Conservation (phyloP, 1,140 invertebrate species). For the Lordiphosa clarofinis region DNA sequence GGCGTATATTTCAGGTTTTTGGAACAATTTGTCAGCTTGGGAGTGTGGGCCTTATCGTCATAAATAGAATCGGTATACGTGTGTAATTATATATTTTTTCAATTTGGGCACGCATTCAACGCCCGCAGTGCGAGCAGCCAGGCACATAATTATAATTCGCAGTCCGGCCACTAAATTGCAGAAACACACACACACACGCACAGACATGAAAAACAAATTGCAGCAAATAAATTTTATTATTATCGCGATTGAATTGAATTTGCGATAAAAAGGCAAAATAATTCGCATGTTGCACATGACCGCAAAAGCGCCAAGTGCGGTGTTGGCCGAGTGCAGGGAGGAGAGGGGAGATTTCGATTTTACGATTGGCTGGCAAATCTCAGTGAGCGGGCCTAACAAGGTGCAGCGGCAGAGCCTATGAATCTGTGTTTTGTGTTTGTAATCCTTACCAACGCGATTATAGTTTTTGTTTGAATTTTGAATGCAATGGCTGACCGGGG, state of each 20-base stretch:
- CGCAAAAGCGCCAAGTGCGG: constrained; percentile 18
- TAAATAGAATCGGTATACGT: no score
- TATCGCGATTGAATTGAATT: constrained; percentile 69
- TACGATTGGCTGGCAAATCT: constrained; percentile 27
- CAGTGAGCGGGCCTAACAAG: constrained; percentile 7
- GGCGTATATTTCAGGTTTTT: no score
- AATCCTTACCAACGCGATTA: constrained; percentile 60
- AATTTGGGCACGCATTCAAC: constrained; percentile 20
- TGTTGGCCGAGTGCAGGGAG: background rate
- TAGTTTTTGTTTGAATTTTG: constrained; percentile 53
- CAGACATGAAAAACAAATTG: constrained; percentile 46
- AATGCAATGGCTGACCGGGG: constrained; percentile 21
- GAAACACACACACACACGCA: constrained; percentile 15
- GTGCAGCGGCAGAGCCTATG: background rate
- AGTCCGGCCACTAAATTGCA: constrained; percentile 49
- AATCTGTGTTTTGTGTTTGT: constrained; percentile 47
- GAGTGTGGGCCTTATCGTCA: no score
- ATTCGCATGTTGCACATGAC: constrained; percentile 56
- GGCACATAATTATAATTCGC: constrained; percentile 62
- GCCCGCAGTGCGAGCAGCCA: constrained; percentile 13
- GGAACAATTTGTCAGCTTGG: no score
- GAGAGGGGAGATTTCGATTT: constrained; percentile 10
- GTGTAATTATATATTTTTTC: constrained; percentile 38
- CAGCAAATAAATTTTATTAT: constrained; percentile 68
- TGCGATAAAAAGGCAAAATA: constrained; percentile 59